Percentiles rank a stretch among this genome's conserved stretches.
These are phyloP conservation scores for Trididemnum nubilum DNA, from an alignment of 23 tunicate species.

Conservation along the genomic window DNA sequence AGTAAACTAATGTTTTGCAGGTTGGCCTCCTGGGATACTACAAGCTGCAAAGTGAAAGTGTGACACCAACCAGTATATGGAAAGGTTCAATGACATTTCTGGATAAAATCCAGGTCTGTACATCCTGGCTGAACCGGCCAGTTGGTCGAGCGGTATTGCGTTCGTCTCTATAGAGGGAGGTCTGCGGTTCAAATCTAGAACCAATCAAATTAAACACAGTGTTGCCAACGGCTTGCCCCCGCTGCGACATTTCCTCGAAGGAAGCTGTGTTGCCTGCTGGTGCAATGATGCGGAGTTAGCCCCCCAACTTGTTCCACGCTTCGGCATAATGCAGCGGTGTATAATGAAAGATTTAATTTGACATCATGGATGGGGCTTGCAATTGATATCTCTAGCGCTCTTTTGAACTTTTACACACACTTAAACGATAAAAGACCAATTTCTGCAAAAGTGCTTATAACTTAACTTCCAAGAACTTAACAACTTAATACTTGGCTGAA, in stretches of 20 bases:
- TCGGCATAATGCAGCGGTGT: background rate
- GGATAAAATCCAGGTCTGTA: slow-evolving; percentile 65
- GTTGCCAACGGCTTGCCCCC: background rate
- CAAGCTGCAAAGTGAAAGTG: slow-evolving; percentile 51
- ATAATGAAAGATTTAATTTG: too few species aligned
- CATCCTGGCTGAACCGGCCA: background rate
- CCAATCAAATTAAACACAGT: background rate
- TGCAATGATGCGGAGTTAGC: background rate
- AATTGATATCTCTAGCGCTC: too few species aligned
- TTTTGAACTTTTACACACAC: too few species aligned
- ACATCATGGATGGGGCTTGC: too few species aligned
- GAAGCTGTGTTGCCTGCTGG: background rate
- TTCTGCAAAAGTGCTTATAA: too few species aligned
- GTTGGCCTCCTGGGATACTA: slow-evolving; percentile 41
- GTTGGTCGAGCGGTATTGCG: background rate
- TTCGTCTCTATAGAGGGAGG: background rate
- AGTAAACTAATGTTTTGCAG: too few species aligned
- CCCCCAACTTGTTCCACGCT: background rate
- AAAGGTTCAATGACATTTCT: slow-evolving; percentile 69
- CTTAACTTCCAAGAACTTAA: too few species aligned
- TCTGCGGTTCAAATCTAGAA: background rate
- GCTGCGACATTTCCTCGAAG: background rate
- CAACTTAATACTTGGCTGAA: too few species aligned
- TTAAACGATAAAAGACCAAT: too few species aligned
- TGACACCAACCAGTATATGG: slow-evolving; percentile 47